Conservation (phyloP, 2,797 vertebrate species). For the Pipistrellus nathusii region DNA sequence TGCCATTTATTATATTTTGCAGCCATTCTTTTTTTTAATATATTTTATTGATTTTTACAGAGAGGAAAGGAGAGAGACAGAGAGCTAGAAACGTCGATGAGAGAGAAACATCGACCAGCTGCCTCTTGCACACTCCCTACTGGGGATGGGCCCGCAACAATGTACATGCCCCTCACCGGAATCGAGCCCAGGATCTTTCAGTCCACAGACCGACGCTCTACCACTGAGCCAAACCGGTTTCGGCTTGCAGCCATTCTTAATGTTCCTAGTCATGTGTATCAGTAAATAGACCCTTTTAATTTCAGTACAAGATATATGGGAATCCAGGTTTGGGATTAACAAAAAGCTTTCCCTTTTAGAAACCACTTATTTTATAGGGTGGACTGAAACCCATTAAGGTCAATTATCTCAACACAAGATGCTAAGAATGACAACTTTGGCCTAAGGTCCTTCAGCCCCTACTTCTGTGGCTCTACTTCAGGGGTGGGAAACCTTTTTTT, state of each 20-base stretch:
- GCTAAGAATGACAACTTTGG: not conserved
- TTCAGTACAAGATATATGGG: slow-evolving; percentile 35
- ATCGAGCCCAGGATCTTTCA: too few species aligned
- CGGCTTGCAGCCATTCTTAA: slow-evolving; percentile 30
- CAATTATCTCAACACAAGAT: not conserved
- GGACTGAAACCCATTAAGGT: not conserved
- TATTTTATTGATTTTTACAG: too few species aligned
- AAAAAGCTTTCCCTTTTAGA: not conserved
- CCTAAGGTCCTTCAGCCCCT: not conserved
- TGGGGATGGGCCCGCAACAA: too few species aligned
- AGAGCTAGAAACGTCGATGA: too few species aligned
- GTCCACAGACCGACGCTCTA: too few species aligned
- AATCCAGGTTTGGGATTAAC: slow-evolving; percentile 40
- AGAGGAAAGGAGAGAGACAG: too few species aligned
- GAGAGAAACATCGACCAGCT: too few species aligned
- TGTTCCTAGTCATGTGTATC: not conserved
- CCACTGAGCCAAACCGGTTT: too few species aligned
- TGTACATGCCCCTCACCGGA: too few species aligned
- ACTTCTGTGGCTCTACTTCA: not conserved
- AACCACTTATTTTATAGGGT: not conserved
- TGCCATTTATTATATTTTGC: slow-evolving; percentile 22
- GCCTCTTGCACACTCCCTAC: too few species aligned
- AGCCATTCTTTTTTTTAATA: slow-evolving; percentile 44
- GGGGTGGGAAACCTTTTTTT: too few species aligned
- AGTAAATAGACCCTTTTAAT: slow-evolving; percentile 53